These are phyloP conservation scores for Acanthis flammea DNA, from an alignment of 2,797 vertebrate species.

Conservation along the genomic window DNA sequence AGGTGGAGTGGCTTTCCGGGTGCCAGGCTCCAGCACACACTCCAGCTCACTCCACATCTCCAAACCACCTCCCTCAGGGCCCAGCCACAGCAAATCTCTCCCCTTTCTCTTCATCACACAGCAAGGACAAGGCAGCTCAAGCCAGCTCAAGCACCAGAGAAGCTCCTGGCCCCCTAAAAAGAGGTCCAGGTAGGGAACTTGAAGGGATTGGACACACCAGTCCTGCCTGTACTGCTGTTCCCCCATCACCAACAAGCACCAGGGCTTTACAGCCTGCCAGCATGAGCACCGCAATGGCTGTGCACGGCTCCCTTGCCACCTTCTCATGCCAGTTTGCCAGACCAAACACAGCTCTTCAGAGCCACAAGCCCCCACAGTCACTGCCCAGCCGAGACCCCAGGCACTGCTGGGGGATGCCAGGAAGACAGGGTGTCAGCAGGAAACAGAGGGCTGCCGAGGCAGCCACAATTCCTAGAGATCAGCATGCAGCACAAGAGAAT, in stretches of 20 bases:
- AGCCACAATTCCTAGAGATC: background rate
- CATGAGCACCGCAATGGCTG: fast-evolving
- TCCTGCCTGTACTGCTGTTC: background rate
- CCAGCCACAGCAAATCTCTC: fast-evolving
- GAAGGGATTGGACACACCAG: background rate
- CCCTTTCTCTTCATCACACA: background rate
- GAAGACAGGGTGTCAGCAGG: fast-evolving
- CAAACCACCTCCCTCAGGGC: background rate
- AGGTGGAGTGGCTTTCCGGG: fast-evolving
- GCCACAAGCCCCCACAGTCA: fast-evolving
- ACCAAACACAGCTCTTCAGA: background rate
- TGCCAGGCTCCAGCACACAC: fast-evolving
- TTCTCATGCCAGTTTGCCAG: background rate
- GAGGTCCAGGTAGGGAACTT: background rate
- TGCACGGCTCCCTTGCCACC: background rate
- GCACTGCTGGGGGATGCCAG: fast-evolving
- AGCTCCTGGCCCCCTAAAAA: background rate
- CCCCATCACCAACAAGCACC: fast-evolving
- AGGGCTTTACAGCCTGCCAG: background rate
- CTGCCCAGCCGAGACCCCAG: background rate
- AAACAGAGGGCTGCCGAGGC: background rate
- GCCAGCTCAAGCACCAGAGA: fast-evolving
- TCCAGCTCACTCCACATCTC: background rate
- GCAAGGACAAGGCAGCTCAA: background rate
- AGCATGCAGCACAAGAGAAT: background rate